Evolutionary conservation across 2,113 vertebrate genomes (phyloP), one percentile per base, ranked within the genome.

Genomic region (Proterorhinus semilunaris): DNA sequence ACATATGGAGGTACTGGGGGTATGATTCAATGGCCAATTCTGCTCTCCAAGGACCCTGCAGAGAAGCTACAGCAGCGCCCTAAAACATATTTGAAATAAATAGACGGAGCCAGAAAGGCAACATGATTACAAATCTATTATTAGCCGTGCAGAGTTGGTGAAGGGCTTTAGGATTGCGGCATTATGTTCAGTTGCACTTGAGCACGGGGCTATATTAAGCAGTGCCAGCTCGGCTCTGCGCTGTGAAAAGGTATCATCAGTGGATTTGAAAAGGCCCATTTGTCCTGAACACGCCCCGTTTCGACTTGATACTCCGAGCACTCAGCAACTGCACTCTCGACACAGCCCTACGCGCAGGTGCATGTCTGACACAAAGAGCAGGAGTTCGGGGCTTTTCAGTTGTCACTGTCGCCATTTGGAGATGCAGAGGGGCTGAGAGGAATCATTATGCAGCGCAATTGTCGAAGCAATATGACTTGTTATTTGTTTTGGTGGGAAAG

Each of bases 231-330:
- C 7, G 10, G 44, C 54, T 21, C 69, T 48, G 8, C 62, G 21
- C 45, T 43, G 66, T 71, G 59, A 82, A 73, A 69, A 78, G 62
- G 63, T 61, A n/a, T 69, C 58, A 70, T 74, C 58, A 72, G 64
- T 65, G 75, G 46, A 52, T 13, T 58, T 62, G 65, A 48, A 65
- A 50, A 80, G 66, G 59, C 61, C 16, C 11, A 62, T 62, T 65
- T 68, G 54, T 74, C 49, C 15, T 44, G 16, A 57, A 66, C 63
- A 64, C 50, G 27, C 55, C 13, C 55, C 5, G 55, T 12, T 58
- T 65, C 50, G 61, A 66, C 62, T 55, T 54, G 15, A 55, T 53
- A 8, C 71, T 8, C 59, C 52, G 62, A 59, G 50, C 65, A 58
- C 16, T 47, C 65, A 58, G 54, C 53, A 53, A 47, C 65, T 61